Percentiles rank a stretch among this genome's conserved stretches.
These are phyloP conservation scores for Eumacrocentrus americanus DNA, from an alignment of 2,888 invertebrate genomes.

Conservation along the genomic window DNA sequence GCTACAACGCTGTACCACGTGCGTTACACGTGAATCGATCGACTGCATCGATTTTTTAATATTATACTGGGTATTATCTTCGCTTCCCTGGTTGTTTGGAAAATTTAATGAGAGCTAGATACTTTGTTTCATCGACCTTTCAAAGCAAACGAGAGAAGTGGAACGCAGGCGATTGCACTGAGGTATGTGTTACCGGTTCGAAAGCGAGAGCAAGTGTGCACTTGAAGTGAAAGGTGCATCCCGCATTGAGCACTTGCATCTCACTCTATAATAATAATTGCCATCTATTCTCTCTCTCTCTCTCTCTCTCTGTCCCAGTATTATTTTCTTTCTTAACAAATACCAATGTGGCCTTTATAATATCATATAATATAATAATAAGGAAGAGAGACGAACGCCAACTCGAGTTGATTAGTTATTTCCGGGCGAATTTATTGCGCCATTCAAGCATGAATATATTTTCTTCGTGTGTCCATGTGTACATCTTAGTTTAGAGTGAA, in stretches of 20 bases:
- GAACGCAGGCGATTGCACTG: slow-evolving; percentile 15
- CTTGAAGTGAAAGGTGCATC: slow-evolving; percentile 38
- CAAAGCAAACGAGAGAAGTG: slow-evolving; percentile 3
- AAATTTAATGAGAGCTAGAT: too few species aligned
- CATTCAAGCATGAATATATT: background rate
- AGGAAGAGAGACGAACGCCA: background rate
- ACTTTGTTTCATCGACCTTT: slow-evolving; percentile 18
- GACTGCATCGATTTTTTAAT: too few species aligned
- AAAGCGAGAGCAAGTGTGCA: slow-evolving; percentile 34
- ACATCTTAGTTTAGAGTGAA: background rate
- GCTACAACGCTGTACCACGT: background rate
- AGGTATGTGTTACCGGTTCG: slow-evolving; percentile 10
- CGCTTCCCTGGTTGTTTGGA: background rate
- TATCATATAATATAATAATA: background rate
- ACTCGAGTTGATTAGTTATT: background rate
- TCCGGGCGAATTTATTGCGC: background rate
- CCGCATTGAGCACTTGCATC: background rate
- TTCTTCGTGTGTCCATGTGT: background rate
- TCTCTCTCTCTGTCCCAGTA: background rate
- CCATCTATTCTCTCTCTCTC: background rate
- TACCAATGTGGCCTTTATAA: background rate
- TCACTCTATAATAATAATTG: background rate
- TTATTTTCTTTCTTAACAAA: background rate
- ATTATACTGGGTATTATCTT: background rate
- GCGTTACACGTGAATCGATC: too few species aligned